phyloP scores from a whole-genome alignment of 2,888 invertebrate species.

The Ptychoptera albimana region DNA sequence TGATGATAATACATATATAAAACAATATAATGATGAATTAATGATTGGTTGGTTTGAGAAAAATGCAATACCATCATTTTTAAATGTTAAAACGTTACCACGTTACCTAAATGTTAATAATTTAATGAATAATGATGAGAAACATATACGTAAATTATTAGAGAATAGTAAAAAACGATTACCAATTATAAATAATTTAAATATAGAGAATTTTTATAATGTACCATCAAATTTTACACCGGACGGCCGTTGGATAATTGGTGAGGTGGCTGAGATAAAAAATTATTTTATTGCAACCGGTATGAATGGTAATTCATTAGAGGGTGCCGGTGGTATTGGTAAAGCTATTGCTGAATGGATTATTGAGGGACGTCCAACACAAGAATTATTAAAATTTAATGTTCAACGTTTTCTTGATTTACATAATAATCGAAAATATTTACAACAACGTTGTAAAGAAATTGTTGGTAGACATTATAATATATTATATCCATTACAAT shows the following conservation, averaged over 20 bases:
- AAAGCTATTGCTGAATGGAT: slow-evolving; percentile 53
- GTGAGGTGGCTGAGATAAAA: slow-evolving; percentile 48
- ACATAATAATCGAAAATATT: slow-evolving; percentile 44
- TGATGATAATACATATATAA: slow-evolving; percentile 43
- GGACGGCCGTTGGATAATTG: slow-evolving; percentile 51
- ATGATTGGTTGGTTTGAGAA: slow-evolving; percentile 51
- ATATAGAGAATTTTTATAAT: slow-evolving; percentile 38
- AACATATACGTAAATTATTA: slow-evolving; percentile 32
- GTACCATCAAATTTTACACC: slow-evolving; percentile 57
- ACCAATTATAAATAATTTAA: slow-evolving; percentile 36
- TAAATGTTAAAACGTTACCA: slow-evolving; percentile 28
- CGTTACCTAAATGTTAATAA: too few species aligned
- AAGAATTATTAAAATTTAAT: slow-evolving; percentile 39
- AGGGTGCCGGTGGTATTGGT: slow-evolving; percentile 55
- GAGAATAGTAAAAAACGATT: slow-evolving; percentile 36
- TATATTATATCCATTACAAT: slow-evolving; percentile 39
- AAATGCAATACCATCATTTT: slow-evolving; percentile 46
- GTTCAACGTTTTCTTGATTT: slow-evolving; percentile 48
- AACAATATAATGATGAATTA: slow-evolving; percentile 41
- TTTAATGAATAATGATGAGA: slow-evolving; percentile 20
- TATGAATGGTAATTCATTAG: slow-evolving; percentile 51
- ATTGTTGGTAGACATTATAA: slow-evolving; percentile 45
- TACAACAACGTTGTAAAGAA: slow-evolving; percentile 46
- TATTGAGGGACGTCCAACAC: slow-evolving; percentile 43
- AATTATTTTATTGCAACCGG: slow-evolving; percentile 61